Percentiles rank a stretch among this genome's conserved stretches.
phyloP scores from a whole-genome alignment of 2,797 vertebrate species.

The Cyprinella venusta region DNA sequence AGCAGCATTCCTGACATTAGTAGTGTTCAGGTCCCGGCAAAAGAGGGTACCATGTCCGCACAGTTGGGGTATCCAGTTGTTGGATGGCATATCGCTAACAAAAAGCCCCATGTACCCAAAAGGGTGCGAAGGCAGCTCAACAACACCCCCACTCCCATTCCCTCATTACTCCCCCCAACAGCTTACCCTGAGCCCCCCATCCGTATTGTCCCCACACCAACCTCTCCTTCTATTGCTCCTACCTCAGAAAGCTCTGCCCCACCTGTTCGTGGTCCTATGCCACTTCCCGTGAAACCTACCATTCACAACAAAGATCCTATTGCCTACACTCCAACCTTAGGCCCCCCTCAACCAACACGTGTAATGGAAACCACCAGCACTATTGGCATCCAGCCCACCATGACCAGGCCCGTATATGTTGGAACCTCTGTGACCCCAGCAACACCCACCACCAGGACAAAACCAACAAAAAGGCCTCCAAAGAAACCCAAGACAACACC shows the following conservation, averaged over 20 bases:
- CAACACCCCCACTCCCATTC: conserved; percentile 89
- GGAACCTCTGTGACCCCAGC: conserved; percentile 90
- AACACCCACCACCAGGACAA: conserved; percentile 83
- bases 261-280: conserved; percentile 89
- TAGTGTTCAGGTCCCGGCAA: conserved; percentile 90
- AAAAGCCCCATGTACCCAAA: conserved; percentile 91
- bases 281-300: conserved; percentile 91
- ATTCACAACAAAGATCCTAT: conserved; percentile 89
- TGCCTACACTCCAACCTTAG: conserved; percentile 90
- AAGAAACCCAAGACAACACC: conserved; percentile 78
- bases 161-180: conserved; percentile 88
- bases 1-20: conserved; percentile 90
- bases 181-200: conserved; percentile 87
- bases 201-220: conserved; percentile 92
- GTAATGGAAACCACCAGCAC: conserved; percentile 86
- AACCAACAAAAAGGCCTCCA: conserved; percentile 83
- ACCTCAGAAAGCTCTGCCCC: conserved; percentile 88
- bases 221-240: conserved; percentile 90
- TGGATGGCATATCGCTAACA: conserved; percentile 98
- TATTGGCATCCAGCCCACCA: conserved; percentile 85
- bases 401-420: conserved; percentile 84
- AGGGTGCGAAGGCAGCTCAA: conserved; percentile 89
- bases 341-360: conserved; percentile 90
- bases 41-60: conserved; percentile 94
- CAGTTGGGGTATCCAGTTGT: conserved; percentile 94